Base-by-base conservation (phyloP, 2,797 vertebrate genomes). In the Atherinosoma microstoma region DNA sequence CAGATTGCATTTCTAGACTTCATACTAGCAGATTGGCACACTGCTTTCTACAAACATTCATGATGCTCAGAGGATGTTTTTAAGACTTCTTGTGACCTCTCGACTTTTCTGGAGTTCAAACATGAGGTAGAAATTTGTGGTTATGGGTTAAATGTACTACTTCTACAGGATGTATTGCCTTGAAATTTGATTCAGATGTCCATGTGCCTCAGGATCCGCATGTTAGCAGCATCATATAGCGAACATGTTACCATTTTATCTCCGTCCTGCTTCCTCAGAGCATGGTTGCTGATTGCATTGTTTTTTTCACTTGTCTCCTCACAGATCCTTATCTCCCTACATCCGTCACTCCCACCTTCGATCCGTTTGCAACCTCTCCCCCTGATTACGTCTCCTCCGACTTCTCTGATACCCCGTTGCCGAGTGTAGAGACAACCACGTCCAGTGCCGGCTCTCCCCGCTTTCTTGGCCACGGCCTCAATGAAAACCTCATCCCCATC, bases 401-500 rank as follows among this genome's bases (percentile, higher is more conserved):
- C 12, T 79, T 80, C 83, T 89, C 94, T 15, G 0, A 90, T 60
- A 78, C 88, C 86, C 80, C 63, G 16, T 8, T 89, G 79, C 58
- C 93, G 0, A 78, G 91, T 0, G 93, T 84, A 11, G 92, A 93
- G 1, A 94, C 84, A n/a, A 96, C 96, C 75, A 97, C 96, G 0
- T 80, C 95, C 67, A 94, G 95, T 87, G 93, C 96, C 54, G 96
- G 95, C 89, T 96, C 96, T 0, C 96, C 96, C 29, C 96, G 91
- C 0, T 95, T 97, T 29, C 92, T 96, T 20, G 95, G 94, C 63
- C 92, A 91, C 0, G 95, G 96, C 51, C 91, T 95, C 2, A 88
- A 96, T 0, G 96, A 98, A 93, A 98, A 96, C 93, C 97, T 99
- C 90, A 99, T 99, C 87, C 97, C 98, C 0, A 97, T 99, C 85